Percentiles rank a stretch among this genome's conserved stretches.
Conservation (phyloP, 2,888 invertebrate species). For the Drosophila pegasa region DNA sequence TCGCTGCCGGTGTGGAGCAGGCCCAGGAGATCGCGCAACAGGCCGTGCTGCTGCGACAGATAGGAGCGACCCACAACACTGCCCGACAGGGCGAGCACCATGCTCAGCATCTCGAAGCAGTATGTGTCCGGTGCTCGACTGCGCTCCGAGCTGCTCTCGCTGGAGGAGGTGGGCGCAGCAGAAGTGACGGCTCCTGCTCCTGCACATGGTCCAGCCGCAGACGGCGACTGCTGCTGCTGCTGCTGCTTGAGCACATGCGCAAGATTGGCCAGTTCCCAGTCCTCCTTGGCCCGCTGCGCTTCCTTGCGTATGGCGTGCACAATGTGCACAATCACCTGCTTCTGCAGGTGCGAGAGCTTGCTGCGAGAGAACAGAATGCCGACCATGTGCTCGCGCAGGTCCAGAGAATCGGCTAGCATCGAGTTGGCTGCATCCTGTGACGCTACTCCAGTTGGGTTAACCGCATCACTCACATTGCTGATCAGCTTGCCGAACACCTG, state of each 20-base stretch:
- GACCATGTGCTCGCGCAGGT: slow-evolving; percentile 97
- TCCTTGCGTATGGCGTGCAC: slow-evolving; percentile 96
- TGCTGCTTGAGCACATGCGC: slow-evolving; percentile 76
- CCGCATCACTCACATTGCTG: slow-evolving; percentile 84
- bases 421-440: slow-evolving; percentile 59
- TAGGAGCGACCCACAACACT: slow-evolving; percentile 96
- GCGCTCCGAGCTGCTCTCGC: slow-evolving; percentile 80
- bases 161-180: slow-evolving; percentile 50
- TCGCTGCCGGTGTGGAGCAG: slow-evolving; percentile 97
- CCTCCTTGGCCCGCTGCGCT: slow-evolving; percentile 93
- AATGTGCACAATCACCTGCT: slow-evolving; percentile 96
- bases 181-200: slow-evolving; percentile 42
- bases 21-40: slow-evolving; percentile 93
- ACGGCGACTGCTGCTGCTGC: slow-evolving; percentile 55
- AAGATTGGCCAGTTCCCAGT: slow-evolving; percentile 91
- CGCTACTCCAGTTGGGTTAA: slow-evolving; percentile 18
- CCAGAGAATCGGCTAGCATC: slow-evolving; percentile 86
- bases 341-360: slow-evolving; percentile 96
- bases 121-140: slow-evolving; percentile 90
- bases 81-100: slow-evolving; percentile 96
- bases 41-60: slow-evolving; percentile 94
- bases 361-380: slow-evolving; percentile 97
- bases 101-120: slow-evolving; percentile 98
- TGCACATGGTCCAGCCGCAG: slow-evolving; percentile 52
- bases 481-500: slow-evolving; percentile 96